A percentile compares a stretch with the other conserved stretches of the same genome.
Evolutionary conservation across 1,140 invertebrate genomes (phyloP).

Genomic region (Panagrolaimus sp.): DNA sequence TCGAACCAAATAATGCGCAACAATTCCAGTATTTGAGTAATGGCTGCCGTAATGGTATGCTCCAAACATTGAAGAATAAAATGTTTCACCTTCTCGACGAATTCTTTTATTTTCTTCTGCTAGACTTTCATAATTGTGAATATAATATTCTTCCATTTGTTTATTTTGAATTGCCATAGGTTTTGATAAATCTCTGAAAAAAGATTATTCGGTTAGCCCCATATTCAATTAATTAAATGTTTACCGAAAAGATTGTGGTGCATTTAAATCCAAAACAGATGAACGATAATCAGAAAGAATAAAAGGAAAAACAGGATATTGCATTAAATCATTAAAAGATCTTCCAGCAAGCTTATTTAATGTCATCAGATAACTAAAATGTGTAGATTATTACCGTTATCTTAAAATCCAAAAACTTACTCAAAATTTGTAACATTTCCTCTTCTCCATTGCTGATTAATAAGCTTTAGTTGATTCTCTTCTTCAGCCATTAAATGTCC

Average conservation of each 20-base stretch:
- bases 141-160: constrained; percentile 76
- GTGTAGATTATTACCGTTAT: neutral
- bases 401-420: constrained; percentile 62
- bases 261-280: constrained; percentile 69
- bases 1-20: constrained; percentile 83
- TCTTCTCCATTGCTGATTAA: constrained; percentile 71
- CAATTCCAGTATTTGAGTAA: constrained; percentile 81
- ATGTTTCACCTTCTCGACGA: constrained; percentile 65
- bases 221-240: neutral
- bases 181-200: constrained; percentile 69
- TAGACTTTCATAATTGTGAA: constrained; percentile 70
- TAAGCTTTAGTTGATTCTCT: constrained; percentile 63
- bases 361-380: constrained; percentile 71
- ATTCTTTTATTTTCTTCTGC: constrained; percentile 23
- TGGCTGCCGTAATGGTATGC: constrained; percentile 92
- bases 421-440: constrained; percentile 84
- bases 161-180: constrained; percentile 85
- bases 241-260: constrained; percentile 68
- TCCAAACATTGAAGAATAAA: constrained; percentile 59
- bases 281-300: constrained; percentile 75
- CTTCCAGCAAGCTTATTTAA: constrained; percentile 79
- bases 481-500: constrained; percentile 61
- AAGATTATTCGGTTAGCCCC: neutral
- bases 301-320: constrained; percentile 90
- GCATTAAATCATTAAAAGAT: constrained; percentile 84